These are phyloP conservation scores for Prenolepis imparis DNA, from an alignment of 2,888 invertebrate species.

Conservation along the genomic window DNA sequence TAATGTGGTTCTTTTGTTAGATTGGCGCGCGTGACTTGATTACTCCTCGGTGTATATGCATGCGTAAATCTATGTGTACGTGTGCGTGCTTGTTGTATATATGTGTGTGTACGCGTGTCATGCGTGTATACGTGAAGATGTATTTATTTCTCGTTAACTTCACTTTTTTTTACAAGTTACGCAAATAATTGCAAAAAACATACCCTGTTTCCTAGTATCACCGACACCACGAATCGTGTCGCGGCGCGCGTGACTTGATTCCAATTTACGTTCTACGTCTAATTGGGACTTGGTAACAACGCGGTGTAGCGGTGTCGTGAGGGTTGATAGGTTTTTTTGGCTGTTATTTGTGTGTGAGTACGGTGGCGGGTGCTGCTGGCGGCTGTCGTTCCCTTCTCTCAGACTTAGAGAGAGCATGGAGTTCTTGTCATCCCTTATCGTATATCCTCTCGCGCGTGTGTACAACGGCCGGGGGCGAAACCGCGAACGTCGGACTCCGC, in stretches of 20 bases:
- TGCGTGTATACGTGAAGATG: conserved; percentile 34
- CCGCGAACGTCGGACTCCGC: conserved; percentile 15
- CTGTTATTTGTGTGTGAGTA: conserved; percentile 65
- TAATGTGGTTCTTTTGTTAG: conserved; percentile 23
- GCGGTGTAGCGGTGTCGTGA: conserved; percentile 78
- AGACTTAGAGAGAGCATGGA: conserved; percentile 23
- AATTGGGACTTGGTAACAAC: conserved; percentile 77
- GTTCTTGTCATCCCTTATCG: conserved; percentile 28
- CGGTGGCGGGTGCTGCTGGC: conserved; percentile 67
- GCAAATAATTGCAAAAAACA: conserved; percentile 96
- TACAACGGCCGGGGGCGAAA: conserved; percentile 16
- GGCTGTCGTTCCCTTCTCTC: conserved; percentile 59
- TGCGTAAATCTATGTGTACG: conserved; percentile 45
- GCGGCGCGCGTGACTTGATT: conserved; percentile 80
- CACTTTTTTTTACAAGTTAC: conserved; percentile 86
- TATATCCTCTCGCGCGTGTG: conserved; percentile 44
- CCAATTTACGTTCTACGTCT: conserved; percentile 79
- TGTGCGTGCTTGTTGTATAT: conserved; percentile 18
- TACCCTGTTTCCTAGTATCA: conserved; percentile 97
- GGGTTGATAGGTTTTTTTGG: conserved; percentile 72
- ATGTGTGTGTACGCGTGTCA: neutral
- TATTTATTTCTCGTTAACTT: conserved; percentile 46
- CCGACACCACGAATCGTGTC: conserved; percentile 82
- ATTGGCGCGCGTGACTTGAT: conserved; percentile 38
- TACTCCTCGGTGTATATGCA: conserved; percentile 17